phyloP scores from a whole-genome alignment of 2,888 invertebrate genomes.

The Agrotis exclamationis region DNA sequence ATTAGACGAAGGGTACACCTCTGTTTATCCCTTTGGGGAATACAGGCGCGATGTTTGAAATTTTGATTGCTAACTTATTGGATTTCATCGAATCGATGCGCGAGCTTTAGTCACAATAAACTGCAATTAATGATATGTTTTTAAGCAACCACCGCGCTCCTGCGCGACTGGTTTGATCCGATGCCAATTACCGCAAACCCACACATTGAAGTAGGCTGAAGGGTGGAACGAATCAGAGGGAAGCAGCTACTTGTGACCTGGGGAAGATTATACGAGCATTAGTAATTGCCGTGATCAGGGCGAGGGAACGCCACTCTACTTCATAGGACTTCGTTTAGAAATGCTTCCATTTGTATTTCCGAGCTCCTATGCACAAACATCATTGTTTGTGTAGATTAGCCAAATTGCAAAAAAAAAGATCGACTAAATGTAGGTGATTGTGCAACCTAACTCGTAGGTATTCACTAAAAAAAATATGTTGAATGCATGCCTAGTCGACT shows the following conservation, averaged over 20 bases:
- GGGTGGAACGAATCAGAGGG: constrained; percentile 10
- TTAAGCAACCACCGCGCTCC: neutral
- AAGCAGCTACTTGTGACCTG: constrained; percentile 11
- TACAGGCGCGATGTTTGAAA: neutral
- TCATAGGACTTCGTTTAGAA: neutral
- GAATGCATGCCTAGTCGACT: too few relatives aligned
- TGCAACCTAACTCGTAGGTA: neutral
- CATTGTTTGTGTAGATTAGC: neutral
- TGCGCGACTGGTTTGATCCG: neutral
- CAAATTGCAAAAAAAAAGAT: neutral
- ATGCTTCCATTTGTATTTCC: neutral
- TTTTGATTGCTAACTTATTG: neutral
- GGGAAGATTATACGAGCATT: neutral
- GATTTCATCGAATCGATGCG: neutral
- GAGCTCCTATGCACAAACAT: neutral
- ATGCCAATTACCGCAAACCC: constrained; percentile 19
- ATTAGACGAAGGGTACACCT: neutral
- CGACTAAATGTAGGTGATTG: too few relatives aligned
- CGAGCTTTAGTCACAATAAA: neutral
- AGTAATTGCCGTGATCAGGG: constrained; percentile 6
- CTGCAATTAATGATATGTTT: constrained; percentile 3
- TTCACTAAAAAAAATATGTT: neutral
- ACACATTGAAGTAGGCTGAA: neutral
- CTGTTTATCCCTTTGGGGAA: too few relatives aligned
- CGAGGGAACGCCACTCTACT: neutral